A percentile compares a stretch with the other conserved stretches of the same genome.
Evolutionary conservation across 2,888 invertebrate genomes (phyloP).

Genomic region (Baccha elongata): DNA sequence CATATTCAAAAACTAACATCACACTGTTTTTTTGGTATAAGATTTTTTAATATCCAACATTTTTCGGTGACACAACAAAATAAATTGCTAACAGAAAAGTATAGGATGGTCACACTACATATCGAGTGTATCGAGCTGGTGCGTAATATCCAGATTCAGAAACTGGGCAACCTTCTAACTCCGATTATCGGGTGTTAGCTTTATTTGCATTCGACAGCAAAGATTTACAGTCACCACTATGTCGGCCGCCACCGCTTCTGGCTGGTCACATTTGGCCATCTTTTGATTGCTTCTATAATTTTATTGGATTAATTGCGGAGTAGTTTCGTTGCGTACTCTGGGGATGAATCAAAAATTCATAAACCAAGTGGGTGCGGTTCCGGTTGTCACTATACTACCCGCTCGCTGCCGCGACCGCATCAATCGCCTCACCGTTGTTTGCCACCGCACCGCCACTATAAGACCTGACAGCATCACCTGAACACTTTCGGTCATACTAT

Average conservation of each 20-base stretch:
- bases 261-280: slow-evolving; percentile 66
- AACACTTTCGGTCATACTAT: slow-evolving; percentile 65
- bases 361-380: slow-evolving; percentile 70
- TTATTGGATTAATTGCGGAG: slow-evolving; percentile 68
- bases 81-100: neutral
- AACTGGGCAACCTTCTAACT: slow-evolving; percentile 70
- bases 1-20: too few relatives aligned
- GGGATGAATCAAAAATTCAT: slow-evolving; percentile 71
- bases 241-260: neutral
- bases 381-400: slow-evolving; percentile 50
- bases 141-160: slow-evolving; percentile 35
- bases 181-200: slow-evolving; percentile 58
- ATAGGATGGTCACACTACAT: slow-evolving; percentile 13
- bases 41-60: too few relatives aligned
- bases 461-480: slow-evolving; percentile 65
- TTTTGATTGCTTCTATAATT: slow-evolving; percentile 62
- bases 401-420: neutral
- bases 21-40: too few relatives aligned
- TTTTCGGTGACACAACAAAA: too few relatives aligned
- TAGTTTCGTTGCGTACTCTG: slow-evolving; percentile 43
- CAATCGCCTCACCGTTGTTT: neutral
- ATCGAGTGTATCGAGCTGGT: slow-evolving; percentile 6
- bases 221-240: slow-evolving; percentile 36
- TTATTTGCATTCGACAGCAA: slow-evolving; percentile 64
- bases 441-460: slow-evolving; percentile 12